These are phyloP conservation scores for Trichogramma dendrolimi DNA, from an alignment of 2,888 invertebrate genomes.

Conservation along the genomic window DNA sequence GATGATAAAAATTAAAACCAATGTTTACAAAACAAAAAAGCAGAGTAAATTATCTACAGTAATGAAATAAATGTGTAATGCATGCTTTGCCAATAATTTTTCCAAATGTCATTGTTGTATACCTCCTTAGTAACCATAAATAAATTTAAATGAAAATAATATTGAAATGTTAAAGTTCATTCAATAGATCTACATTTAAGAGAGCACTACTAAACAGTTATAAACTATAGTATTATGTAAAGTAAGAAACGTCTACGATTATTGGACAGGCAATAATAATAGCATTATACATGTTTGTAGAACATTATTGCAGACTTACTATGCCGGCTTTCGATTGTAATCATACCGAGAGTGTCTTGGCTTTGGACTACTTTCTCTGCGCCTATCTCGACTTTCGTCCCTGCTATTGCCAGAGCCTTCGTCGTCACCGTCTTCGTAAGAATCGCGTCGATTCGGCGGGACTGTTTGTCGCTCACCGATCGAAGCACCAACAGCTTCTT, in stretches of 20 bases:
- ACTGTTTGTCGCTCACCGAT: slow-evolving; percentile 39
- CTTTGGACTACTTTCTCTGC: slow-evolving; percentile 45
- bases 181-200: no score
- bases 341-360: slow-evolving; percentile 43
- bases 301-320: slow-evolving; percentile 34
- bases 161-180: no score
- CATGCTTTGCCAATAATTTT: background rate
- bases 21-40: no score
- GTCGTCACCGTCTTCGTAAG: slow-evolving; percentile 48
- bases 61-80: no score
- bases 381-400: slow-evolving; percentile 46
- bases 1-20: no score
- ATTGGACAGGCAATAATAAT: no score
- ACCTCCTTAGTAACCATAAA: background rate
- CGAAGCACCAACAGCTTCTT: slow-evolving; percentile 49
- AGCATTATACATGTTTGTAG: background rate
- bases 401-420: slow-evolving; percentile 47
- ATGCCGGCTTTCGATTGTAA: slow-evolving; percentile 42
- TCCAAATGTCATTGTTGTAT: slow-evolving; percentile 12
- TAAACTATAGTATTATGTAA: no score
- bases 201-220: no score
- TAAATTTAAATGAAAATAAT: no score
- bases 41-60: no score
- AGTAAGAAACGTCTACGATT: no score
- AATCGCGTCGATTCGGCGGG: slow-evolving; percentile 43